Evolutionary conservation across 2,888 invertebrate species (phyloP).

Genomic region (Chrysotoxum bicinctum): DNA sequence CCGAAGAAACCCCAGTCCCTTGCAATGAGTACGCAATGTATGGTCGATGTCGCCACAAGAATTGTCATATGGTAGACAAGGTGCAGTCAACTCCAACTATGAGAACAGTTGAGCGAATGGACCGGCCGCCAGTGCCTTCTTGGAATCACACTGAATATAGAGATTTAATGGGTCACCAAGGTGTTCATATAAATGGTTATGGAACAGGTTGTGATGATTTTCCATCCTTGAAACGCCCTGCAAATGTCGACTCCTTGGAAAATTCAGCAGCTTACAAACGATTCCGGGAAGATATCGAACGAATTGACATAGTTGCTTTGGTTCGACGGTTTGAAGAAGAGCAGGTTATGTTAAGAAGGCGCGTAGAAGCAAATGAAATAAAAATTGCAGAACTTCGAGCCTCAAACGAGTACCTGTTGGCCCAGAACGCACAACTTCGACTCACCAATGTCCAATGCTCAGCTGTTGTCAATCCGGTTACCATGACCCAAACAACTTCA

Average conservation of each 20-base stretch:
- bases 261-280: conserved; percentile 68
- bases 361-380: conserved; percentile 75
- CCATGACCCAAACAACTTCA: conserved; percentile 84
- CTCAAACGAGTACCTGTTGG: conserved; percentile 89
- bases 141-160: conserved; percentile 67
- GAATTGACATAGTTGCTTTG: conserved; percentile 73
- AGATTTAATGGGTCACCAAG: conserved; percentile 29
- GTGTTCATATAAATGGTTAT: conserved; percentile 43
- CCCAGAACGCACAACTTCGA: conserved; percentile 89
- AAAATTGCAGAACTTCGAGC: conserved; percentile 86
- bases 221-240: conserved; percentile 63
- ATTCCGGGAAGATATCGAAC: conserved; percentile 73
- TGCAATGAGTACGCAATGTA: conserved; percentile 77
- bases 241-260: conserved; percentile 55
- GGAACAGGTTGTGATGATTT: conserved; percentile 60
- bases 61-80: conserved; percentile 53
- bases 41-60: conserved; percentile 70
- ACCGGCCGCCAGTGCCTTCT: conserved; percentile 29
- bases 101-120: conserved; percentile 28
- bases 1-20: conserved; percentile 73
- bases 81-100: conserved; percentile 21
- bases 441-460: conserved; percentile 84
- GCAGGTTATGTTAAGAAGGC: conserved; percentile 74
- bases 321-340: conserved; percentile 75
- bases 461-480: conserved; percentile 84